Evolutionary conservation across 2,797 vertebrate genomes (phyloP), one percentile per base, ranked within the genome.

Genomic region (Pyrrhura leucotis): DNA sequence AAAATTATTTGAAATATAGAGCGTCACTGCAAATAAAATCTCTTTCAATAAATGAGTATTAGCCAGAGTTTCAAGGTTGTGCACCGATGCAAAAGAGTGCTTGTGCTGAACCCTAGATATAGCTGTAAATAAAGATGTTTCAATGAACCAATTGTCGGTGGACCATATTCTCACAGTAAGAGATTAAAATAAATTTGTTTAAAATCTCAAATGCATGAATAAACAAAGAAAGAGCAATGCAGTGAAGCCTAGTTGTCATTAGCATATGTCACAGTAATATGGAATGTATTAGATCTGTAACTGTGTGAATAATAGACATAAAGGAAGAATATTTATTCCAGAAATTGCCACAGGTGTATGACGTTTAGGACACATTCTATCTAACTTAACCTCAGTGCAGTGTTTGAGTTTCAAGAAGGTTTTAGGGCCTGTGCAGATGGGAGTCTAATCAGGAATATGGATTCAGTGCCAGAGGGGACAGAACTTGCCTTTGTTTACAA

Each of bases 401-500:
- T 3, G 0, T 71, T 37, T 65, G 48, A 85, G 50, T 89, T 92
- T 85, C 72, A 68, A 78, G 50, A 87, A 76, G 61, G 51, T 77
- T 92, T 95, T 88, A 83, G 65, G 56, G 26, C n/a, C 51, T 58
- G n/a, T 83, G 66, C 63, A 85, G 78, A 33, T 67, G 56, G 82
- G 51, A 94, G 61, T 92, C 58, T 80, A 80, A 81, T 78, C 48
- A 92, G 53, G 76, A 85, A 80, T 62, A 88, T 15, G 75, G 47
- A 22, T 86, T 85, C 54, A 58, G 47, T 85, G 71, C 77, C 84
- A 76, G 68, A 88, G 45, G 56, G 82, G 61, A 88, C 53, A 81
- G 68, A 88, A 80, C 61, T 68, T 37, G 47, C 31, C 63, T 74
- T 90, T 94, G 80, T 93, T 94, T 91, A 80, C 58, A 56, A 42